Base-by-base conservation (phyloP, 1,140 invertebrate species). In the Melipona quadrifasciata region DNA sequence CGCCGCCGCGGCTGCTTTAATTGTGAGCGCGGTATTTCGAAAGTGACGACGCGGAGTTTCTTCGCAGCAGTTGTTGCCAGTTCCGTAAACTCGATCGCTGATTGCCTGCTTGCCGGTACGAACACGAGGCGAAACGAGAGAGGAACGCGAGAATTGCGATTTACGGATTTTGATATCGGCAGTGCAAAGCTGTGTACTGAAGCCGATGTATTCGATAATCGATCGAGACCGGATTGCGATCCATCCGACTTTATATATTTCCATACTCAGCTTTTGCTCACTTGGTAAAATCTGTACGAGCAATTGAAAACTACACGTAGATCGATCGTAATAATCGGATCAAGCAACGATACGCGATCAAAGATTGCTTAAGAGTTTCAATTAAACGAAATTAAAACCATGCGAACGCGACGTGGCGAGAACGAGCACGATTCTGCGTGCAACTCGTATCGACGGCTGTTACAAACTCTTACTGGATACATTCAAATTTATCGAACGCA, bases 1-100 rank as follows among this genome's bases (percentile, higher is more conserved):
- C 57, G 55, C 68, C 64, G 24, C 57, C 53, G 57, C 71, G 47
- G 51, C 17, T 31, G 72, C 4, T 10, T 77, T 77, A 64, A 74
- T 73, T 51, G 57, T 3, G 51, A 57, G 64, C 80, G 16, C 21
- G 57, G 47, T 58, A 68, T 77, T 82, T 76, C 81, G 81, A 82
- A 82, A 80, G 79, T 80, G 79, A 80, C 24, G 39, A 47, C 39
- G 39, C 39, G 79, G 39, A 64, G 68, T 80, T 80, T 72, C 68
- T 72, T 57, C 58, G 39, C 58, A 47, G 39, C 39, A 47, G n/a
- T 57, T 75, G 51, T 31, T 27, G 67, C 67, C 27, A 19, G 65
- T 67, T 34, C 65, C 65, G n/a, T 31, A 47, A 47, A 5, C 24
- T 61, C 57, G 74, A 76, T 64, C n/a, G 39, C 39, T 47, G 39